Percentiles rank a stretch among this genome's conserved stretches.
Evolutionary conservation across 2,797 vertebrate species (phyloP).

Genomic region (Tiaroga cobitis): DNA sequence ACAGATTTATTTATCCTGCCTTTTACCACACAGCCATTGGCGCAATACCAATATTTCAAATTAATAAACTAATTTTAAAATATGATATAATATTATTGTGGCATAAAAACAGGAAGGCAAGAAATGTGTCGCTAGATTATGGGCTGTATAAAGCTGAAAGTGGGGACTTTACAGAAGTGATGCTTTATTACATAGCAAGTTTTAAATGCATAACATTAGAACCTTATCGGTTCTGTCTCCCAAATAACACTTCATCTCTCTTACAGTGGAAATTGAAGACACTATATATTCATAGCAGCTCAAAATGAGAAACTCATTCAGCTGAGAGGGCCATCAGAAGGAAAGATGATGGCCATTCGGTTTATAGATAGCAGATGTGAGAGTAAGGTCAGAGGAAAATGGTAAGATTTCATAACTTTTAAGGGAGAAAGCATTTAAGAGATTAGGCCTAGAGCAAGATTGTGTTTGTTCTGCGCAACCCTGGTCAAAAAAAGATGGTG

Average conservation of each 20-base stretch:
- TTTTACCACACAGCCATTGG: constrained; percentile 3
- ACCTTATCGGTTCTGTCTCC: constrained; percentile 12
- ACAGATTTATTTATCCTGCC: constrained; percentile 7
- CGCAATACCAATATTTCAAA: background rate
- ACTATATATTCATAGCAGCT: constrained; percentile 18
- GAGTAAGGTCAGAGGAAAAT: constrained; percentile 9
- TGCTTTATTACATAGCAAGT: constrained; percentile 8
- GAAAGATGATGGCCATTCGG: background rate
- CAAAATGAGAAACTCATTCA: constrained; percentile 29
- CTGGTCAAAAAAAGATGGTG: constrained; percentile 2
- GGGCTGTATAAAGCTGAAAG: background rate
- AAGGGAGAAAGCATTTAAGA: background rate
- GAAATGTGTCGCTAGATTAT: background rate
- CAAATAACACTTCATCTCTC: constrained; percentile 31
- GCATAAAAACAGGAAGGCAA: background rate
- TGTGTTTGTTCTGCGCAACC: constrained; percentile 16
- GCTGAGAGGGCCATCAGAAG: constrained; percentile 6
- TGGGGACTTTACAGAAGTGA: constrained; percentile 5
- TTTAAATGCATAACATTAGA: constrained; percentile 23
- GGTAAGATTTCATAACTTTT: background rate
- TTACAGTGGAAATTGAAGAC: constrained; percentile 4
- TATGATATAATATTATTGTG: background rate
- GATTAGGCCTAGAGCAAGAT: background rate
- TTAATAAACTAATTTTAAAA: background rate
- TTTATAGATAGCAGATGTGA: constrained; percentile 22